Conservation (phyloP, 2,888 invertebrate genomes). For the Cryptus viduatorius region DNA sequence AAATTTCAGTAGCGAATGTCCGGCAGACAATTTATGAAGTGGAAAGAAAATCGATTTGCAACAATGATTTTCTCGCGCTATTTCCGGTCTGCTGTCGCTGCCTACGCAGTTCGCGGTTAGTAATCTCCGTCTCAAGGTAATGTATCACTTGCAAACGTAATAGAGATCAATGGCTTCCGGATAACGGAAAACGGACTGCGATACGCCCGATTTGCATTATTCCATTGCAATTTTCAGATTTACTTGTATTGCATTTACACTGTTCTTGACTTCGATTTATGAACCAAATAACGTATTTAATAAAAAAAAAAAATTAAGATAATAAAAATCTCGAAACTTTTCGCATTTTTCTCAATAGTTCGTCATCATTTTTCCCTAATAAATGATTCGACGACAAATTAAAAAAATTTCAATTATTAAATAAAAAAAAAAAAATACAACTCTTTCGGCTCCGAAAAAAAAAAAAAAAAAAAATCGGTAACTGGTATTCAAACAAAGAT, state of each 20-base stretch:
- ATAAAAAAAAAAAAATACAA: too few species aligned
- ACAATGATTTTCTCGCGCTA: not conserved
- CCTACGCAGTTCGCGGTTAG: slow-evolving; percentile 1
- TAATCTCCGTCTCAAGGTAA: slow-evolving; percentile 34
- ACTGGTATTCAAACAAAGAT: not conserved
- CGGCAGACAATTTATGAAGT: slow-evolving; percentile 6
- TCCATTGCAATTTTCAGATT: not conserved
- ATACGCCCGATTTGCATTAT: slow-evolving; percentile 3
- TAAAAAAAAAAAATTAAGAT: too few species aligned
- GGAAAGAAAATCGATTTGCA: slow-evolving; percentile 20
- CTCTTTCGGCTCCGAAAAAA: too few species aligned
- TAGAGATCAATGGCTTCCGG: slow-evolving; percentile 25
- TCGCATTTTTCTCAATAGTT: too few species aligned
- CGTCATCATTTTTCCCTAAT: too few species aligned
- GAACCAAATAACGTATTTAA: not conserved
- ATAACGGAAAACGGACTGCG: slow-evolving; percentile 27
- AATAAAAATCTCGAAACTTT: too few species aligned
- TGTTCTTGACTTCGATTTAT: not conserved
- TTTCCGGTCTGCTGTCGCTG: slow-evolving; percentile 26
- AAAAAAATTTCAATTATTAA: too few species aligned
- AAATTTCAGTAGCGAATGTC: not conserved
- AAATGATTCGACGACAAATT: too few species aligned
- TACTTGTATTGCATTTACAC: not conserved
- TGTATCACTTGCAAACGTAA: slow-evolving; percentile 15
- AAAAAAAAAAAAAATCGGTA: too few species aligned